phyloP scores from a whole-genome alignment of 2,888 invertebrate species.

The Tetragnatha montana region DNA sequence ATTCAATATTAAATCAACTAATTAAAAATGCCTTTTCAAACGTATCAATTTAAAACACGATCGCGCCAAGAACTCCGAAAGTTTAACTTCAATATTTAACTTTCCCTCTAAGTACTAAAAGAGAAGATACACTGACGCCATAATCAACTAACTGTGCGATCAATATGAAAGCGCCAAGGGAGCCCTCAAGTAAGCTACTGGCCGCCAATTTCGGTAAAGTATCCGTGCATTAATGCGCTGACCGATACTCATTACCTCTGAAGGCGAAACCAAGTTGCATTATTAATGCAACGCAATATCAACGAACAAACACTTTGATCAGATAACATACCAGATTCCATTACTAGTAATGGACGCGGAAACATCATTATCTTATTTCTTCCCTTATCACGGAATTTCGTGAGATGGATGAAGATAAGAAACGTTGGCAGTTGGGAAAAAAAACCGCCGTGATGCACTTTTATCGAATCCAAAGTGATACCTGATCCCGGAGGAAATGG shows the following conservation, averaged over 20 bases:
- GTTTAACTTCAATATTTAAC: too few species aligned
- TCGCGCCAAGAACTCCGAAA: too few species aligned
- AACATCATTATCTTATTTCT: not conserved
- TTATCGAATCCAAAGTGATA: not conserved
- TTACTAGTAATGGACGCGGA: not conserved
- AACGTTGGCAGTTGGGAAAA: not conserved
- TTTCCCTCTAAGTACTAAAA: too few species aligned
- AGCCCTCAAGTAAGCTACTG: not conserved
- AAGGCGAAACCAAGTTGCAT: not conserved
- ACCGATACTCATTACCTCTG: not conserved
- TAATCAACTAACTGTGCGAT: not conserved
- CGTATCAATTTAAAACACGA: too few species aligned
- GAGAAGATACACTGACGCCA: not conserved
- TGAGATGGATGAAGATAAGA: not conserved
- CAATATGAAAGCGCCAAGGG: not conserved
- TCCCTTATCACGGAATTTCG: not conserved
- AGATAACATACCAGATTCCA: not conserved
- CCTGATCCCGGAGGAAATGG: not conserved
- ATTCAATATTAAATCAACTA: too few species aligned
- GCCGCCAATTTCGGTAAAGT: not conserved
- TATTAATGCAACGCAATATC: not conserved
- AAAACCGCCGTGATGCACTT: not conserved
- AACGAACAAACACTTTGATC: constrained; percentile 1
- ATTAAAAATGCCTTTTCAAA: too few species aligned
- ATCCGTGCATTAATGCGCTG: not conserved